Base-by-base conservation (phyloP, 2,113 vertebrate genomes). In the Petroica traversi region DNA sequence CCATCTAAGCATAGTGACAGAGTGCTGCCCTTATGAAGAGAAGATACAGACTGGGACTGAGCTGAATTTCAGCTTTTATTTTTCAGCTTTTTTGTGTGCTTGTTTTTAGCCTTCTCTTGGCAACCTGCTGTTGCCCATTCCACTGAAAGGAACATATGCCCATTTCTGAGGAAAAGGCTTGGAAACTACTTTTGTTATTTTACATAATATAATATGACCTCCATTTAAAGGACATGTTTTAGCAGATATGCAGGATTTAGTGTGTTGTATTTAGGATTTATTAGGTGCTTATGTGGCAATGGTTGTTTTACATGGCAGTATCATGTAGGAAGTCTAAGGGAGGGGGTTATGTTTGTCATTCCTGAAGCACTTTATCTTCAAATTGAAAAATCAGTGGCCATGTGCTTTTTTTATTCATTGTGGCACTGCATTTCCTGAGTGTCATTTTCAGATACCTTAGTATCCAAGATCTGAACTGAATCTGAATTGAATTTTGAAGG, bases 61-160 rank as follows among this genome's bases (percentile, higher is more conserved):
- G 51, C 9, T 57, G 36, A 78, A 68, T 64, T 83, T 86, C 75
- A 55, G 24, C 29, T 83, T 95, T 79, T 61, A 34, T 86, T 93
- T 91, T 88, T 74, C 82, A 73, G 29, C 14, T 85, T 29, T 46
- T n/a, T n/a, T n/a, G n/a, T n/a, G n/a, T n/a, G n/a, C 5, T 54
- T 73, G 10, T 76, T 76, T 94, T n/a, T n/a, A n/a, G 78, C 33
- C 29, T 90, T 76, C 16, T 85, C 34, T 49, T 79, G 82, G 74
- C 49, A 79, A 54, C 45, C 9, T 92, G 41, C 63, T 83, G 34
- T 43, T 83, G 58, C 68, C 49, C 33, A 33, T 76, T 72, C 55
- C 41, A n/a, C 63, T 86, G 67, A 57, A 57, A 77, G 54, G 26
- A 69, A 16, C 12, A 13, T 43, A 33, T 62, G 33, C 14, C 29